Percentiles rank a stretch among this genome's conserved stretches.
These are phyloP conservation scores for Ganaspis brasiliensis DNA, from an alignment of 2,888 invertebrate species.

Conservation along the genomic window DNA sequence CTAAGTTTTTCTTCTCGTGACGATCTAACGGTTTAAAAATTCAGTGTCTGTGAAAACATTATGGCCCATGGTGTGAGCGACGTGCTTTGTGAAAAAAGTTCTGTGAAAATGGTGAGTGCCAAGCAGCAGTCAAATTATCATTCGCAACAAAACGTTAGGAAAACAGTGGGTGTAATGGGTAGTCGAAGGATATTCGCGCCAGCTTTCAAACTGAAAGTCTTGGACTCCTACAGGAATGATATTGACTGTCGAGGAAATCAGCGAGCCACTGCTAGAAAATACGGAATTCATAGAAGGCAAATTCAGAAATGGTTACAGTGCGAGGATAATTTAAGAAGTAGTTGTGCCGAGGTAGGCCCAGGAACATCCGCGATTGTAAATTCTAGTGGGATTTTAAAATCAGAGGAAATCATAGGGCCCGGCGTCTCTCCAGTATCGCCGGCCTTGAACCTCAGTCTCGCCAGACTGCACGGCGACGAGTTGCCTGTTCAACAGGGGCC, in stretches of 20 bases:
- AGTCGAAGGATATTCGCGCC: conserved; percentile 94
- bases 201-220: conserved; percentile 93
- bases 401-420: conserved; percentile 72
- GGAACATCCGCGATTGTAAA: conserved; percentile 58
- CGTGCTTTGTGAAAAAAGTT: conserved; percentile 77
- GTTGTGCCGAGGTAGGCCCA: conserved; percentile 82
- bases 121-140: conserved; percentile 74
- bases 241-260: conserved; percentile 94
- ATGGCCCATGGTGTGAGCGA: conserved; percentile 85
- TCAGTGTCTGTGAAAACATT: conserved; percentile 64
- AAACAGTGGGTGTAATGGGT: conserved; percentile 83
- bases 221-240: conserved; percentile 93
- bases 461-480: conserved; percentile 81
- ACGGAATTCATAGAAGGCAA: conserved; percentile 93
- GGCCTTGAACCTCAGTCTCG: conserved; percentile 81
- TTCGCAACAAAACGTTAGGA: conserved; percentile 69
- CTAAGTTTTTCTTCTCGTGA: conserved; percentile 62
- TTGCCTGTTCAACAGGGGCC: conserved; percentile 68
- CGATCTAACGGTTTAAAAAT: conserved; percentile 38
- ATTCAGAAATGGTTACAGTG: conserved; percentile 96
- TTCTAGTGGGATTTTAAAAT: conserved; percentile 70
- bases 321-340: conserved; percentile 89
- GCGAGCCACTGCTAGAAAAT: conserved; percentile 93
- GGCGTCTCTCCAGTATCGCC: conserved; percentile 74
- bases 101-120: conserved; percentile 72